These are phyloP conservation scores for Coenonympha arcania DNA, from an alignment of 2,888 invertebrate genomes.

Conservation along the genomic window DNA sequence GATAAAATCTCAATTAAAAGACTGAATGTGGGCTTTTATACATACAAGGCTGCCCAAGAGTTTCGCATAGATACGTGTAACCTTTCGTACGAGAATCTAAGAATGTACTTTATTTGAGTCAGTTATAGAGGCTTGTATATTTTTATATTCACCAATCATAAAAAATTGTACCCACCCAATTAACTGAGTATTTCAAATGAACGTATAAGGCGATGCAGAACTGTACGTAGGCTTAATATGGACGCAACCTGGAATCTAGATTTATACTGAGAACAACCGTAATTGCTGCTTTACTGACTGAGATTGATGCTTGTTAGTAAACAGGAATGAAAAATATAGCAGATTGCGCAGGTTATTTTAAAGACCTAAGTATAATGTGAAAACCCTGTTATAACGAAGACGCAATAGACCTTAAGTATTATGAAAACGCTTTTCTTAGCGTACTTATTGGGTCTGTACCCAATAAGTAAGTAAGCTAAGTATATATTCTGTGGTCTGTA, in stretches of 20 bases:
- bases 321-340: neutral
- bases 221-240: slow-evolving; percentile 19
- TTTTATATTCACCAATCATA: neutral
- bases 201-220: neutral
- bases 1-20: too few relatives aligned
- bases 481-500: too few relatives aligned
- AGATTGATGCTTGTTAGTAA: slow-evolving; percentile 1
- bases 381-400: too few relatives aligned
- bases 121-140: neutral
- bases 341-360: too few relatives aligned
- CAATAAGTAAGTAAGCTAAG: too few relatives aligned
- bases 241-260: slow-evolving; percentile 14
- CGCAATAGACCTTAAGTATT: too few relatives aligned
- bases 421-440: too few relatives aligned
- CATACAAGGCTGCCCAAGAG: too few relatives aligned
- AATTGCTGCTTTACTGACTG: slow-evolving; percentile 12
- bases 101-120: neutral
- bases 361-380: too few relatives aligned
- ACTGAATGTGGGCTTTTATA: too few relatives aligned
- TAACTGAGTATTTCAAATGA: neutral
- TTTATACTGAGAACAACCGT: slow-evolving; percentile 14
- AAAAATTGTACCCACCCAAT: neutral
- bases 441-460: too few relatives aligned
- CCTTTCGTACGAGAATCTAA: neutral
- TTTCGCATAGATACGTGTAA: too few relatives aligned